Conservation (phyloP, 2,797 vertebrate species). For the Gymnopithys bicolor region DNA sequence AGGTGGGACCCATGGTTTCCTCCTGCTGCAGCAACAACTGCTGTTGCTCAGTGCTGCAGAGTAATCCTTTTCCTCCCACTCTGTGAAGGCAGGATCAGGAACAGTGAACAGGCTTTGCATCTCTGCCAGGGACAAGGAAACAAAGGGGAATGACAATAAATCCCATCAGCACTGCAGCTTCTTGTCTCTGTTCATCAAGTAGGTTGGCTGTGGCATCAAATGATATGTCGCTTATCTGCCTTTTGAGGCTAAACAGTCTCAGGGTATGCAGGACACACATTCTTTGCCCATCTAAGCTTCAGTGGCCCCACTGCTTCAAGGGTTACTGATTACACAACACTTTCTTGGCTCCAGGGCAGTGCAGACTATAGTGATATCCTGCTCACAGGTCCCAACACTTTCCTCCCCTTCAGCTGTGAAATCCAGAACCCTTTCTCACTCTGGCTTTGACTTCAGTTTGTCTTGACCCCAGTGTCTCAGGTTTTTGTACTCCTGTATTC, state of each 20-base stretch:
- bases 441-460: not conserved
- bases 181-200: not conserved
- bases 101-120: not conserved
- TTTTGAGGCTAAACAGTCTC: not conserved
- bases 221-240: not conserved
- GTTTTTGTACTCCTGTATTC: not conserved
- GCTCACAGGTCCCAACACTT: not conserved
- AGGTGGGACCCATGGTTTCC: not conserved
- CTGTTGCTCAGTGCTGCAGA: not conserved
- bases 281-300: not conserved
- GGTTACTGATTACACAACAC: not conserved
- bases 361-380: not conserved
- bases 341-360: not conserved
- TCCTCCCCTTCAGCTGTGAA: not conserved
- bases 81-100: constrained; percentile 1
- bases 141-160: not conserved
- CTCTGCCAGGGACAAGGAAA: not conserved
- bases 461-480: not conserved
- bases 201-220: not conserved
- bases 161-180: not conserved
- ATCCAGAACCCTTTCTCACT: not conserved
- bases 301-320: not conserved
- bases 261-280: not conserved
- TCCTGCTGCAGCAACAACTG: not conserved
- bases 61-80: constrained; percentile 23